Conservation (phyloP, 2,888 invertebrate species). For the Lissocephala sabroskyi region DNA sequence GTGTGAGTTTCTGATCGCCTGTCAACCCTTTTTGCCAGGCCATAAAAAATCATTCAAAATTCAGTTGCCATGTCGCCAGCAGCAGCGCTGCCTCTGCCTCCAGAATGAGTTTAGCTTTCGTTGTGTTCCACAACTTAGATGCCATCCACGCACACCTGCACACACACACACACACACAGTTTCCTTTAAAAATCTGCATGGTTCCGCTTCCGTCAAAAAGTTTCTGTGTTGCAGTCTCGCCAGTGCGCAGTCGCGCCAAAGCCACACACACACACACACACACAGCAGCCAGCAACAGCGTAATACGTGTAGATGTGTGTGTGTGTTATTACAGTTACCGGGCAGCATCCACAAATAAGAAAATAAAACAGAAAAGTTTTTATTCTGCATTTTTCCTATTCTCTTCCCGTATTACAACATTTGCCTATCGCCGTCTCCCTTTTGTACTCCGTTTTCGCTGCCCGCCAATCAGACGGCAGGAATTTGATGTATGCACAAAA, state of each 20-base stretch:
- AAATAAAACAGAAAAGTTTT: too few relatives aligned
- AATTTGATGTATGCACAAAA: too few relatives aligned
- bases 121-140: conserved; percentile 57
- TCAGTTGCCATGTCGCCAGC: too few relatives aligned
- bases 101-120: conserved; percentile 43
- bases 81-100: conserved; percentile 15
- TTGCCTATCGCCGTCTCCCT: not conserved
- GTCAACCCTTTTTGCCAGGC: too few relatives aligned
- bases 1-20: too few relatives aligned
- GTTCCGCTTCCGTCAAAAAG: conserved; percentile 55
- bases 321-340: conserved; percentile 13
- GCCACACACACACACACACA: conserved; percentile 10
- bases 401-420: too few relatives aligned
- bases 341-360: conserved; percentile 16
- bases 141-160: conserved; percentile 26
- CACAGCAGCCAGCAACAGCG: too few relatives aligned
- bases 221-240: conserved; percentile 19
- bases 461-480: not conserved
- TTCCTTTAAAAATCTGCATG: conserved; percentile 61
- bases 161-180: conserved; percentile 27
- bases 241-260: conserved; percentile 44
- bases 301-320: conserved; percentile 7
- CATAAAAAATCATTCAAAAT: too few relatives aligned
- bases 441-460: not conserved
- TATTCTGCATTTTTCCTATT: not conserved